These are phyloP conservation scores for Megalonaias nervosa DNA, from an alignment of 1,140 invertebrate species.

Conservation along the genomic window DNA sequence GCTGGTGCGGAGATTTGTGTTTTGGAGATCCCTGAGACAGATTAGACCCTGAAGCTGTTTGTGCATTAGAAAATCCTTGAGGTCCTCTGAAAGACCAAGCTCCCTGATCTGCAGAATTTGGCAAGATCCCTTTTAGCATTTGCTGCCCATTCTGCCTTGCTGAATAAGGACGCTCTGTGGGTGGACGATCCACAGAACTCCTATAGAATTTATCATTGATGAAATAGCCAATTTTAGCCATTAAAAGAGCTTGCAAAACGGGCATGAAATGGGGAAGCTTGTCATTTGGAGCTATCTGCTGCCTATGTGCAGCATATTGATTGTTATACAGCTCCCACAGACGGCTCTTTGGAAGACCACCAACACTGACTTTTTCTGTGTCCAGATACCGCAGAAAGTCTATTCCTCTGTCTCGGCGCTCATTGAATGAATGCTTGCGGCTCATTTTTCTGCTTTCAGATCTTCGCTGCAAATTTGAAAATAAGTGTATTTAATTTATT, in stretches of 20 bases:
- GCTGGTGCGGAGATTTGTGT: not conserved
- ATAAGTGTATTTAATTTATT: too few relatives aligned
- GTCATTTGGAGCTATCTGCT: slow-evolving; percentile 15
- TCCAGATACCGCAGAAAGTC: slow-evolving; percentile 10
- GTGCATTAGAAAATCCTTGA: too few relatives aligned
- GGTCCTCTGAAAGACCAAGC: too few relatives aligned
- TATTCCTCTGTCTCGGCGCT: too few relatives aligned
- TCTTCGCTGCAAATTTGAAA: too few relatives aligned
- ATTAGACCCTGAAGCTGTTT: too few relatives aligned
- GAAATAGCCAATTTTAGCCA: slow-evolving; percentile 9
- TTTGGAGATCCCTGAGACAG: not conserved
- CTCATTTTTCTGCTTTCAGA: too few relatives aligned
- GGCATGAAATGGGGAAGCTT: slow-evolving; percentile 16
- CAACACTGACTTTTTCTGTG: slow-evolving; percentile 10
- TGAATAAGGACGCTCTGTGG: not conserved
- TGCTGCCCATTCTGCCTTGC: not conserved
- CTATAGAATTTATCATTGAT: not conserved
- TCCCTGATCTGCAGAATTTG: too few relatives aligned
- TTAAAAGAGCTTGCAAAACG: slow-evolving; percentile 2
- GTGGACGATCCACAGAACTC: not conserved
- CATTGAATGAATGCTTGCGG: too few relatives aligned
- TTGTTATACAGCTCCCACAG: slow-evolving; percentile 3
- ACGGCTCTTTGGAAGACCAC: not conserved
- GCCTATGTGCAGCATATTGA: slow-evolving; percentile 11
- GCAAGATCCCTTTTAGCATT: too few relatives aligned